phyloP scores from a whole-genome alignment of 2,113 vertebrate species.

The Gadus macrocephalus region DNA sequence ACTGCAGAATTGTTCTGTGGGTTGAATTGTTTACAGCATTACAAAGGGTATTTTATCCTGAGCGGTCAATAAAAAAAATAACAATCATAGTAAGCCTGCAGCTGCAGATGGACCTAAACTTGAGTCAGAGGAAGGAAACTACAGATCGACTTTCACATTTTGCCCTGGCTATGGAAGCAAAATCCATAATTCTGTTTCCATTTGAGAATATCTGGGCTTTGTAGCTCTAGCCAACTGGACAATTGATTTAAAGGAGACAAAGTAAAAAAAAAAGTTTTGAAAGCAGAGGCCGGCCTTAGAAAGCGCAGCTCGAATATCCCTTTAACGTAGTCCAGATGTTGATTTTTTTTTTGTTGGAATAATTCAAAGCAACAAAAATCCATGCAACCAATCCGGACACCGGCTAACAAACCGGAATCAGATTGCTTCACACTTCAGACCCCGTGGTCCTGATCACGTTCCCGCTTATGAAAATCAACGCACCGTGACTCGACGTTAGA shows the following conservation, averaged over 20 bases:
- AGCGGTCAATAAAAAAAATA: too few species aligned
- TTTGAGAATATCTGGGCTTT: conserved; percentile 23
- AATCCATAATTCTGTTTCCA: conserved; percentile 5
- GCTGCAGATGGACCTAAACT: too few species aligned
- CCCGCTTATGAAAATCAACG: conserved; percentile 7
- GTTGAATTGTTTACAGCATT: too few species aligned
- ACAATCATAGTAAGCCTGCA: too few species aligned
- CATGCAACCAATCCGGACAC: conserved; percentile 8
- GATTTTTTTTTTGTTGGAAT: neutral
- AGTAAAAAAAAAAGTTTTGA: conserved; percentile 16
- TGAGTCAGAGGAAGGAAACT: too few species aligned
- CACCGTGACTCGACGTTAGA: conserved; percentile 26
- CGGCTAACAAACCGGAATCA: neutral
- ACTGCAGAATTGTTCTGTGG: too few species aligned
- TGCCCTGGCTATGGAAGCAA: neutral
- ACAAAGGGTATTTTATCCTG: too few species aligned
- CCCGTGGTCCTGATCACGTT: neutral
- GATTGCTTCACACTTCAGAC: neutral
- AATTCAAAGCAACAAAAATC: neutral
- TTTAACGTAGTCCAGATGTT: conserved; percentile 40
- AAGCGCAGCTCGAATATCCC: conserved; percentile 30
- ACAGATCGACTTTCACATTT: conserved; percentile 14
- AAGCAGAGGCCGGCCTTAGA: conserved; percentile 19
- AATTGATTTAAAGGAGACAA: neutral
- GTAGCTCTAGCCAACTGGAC: conserved; percentile 11